phyloP scores from a whole-genome alignment of 2,113 vertebrate genomes.

The Balaeniceps rex region DNA sequence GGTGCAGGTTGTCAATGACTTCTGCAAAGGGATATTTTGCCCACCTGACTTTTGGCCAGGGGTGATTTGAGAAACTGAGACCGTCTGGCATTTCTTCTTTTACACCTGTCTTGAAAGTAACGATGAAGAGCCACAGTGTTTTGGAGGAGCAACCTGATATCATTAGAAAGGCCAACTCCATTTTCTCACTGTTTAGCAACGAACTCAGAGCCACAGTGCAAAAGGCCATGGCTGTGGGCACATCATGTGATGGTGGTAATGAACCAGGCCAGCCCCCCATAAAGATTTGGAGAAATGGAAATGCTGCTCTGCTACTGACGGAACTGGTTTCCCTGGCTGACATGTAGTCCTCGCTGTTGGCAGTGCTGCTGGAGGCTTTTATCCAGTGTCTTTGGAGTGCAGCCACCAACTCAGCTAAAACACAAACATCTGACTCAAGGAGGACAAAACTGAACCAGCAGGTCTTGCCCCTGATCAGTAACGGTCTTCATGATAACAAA shows the following conservation, averaged over 20 bases:
- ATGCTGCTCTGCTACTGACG: not conserved
- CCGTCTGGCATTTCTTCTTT: not conserved
- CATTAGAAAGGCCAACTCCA: not conserved
- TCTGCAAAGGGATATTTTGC: not conserved
- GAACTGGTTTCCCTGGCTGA: not conserved
- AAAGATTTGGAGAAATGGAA: not conserved
- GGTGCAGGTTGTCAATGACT: not conserved
- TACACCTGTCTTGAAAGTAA: not conserved
- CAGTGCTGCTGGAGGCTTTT: not conserved
- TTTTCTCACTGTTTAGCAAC: not conserved
- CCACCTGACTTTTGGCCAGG: not conserved
- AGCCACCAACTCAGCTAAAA: not conserved
- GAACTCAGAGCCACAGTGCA: not conserved
- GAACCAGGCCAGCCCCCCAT: not conserved
- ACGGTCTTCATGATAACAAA: not conserved
- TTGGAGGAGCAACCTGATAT: not conserved
- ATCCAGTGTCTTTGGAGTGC: not conserved
- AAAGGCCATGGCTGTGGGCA: not conserved
- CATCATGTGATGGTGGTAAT: not conserved
- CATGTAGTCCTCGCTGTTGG: rapidly evolving
- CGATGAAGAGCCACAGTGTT: not conserved
- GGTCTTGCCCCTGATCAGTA: not conserved
- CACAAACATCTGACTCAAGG: not conserved
- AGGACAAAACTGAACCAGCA: not conserved
- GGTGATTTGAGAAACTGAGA: not conserved